These are phyloP conservation scores for Coryphaenoides rupestris DNA, from an alignment of 2,113 vertebrate species.

Conservation along the genomic window DNA sequence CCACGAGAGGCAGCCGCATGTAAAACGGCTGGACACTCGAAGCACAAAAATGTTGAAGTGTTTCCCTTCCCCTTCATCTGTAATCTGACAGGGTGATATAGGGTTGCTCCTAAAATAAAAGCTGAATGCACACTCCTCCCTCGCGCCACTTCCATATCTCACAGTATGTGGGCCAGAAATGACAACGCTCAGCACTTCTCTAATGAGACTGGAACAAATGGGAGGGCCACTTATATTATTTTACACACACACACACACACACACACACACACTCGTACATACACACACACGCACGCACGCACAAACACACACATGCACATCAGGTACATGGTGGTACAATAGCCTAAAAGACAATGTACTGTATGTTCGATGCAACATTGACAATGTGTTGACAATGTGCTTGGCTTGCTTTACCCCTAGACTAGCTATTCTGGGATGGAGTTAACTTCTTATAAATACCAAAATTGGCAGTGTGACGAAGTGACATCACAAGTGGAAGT, in stretches of 20 bases:
- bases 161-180: constrained; percentile 54
- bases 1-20: constrained; percentile 6
- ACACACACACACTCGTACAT: constrained; percentile 20
- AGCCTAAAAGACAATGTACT: background rate
- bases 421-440: too few species aligned
- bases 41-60: constrained; percentile 26
- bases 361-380: too few species aligned
- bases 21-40: constrained; percentile 25
- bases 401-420: too few species aligned
- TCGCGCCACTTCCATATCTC: constrained; percentile 56
- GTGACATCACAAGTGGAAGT: too few species aligned
- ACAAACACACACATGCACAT: constrained; percentile 11
- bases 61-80: constrained; percentile 34
- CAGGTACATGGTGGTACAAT: too few species aligned
- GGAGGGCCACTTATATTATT: constrained; percentile 44
- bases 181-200: constrained; percentile 59
- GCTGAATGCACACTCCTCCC: constrained; percentile 59
- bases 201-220: constrained; percentile 60
- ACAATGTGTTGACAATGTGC: too few species aligned
- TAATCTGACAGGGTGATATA: constrained; percentile 56
- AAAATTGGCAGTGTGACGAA: too few species aligned
- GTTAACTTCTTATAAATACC: too few species aligned
- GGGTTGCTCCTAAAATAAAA: constrained; percentile 58
- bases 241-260: constrained; percentile 18
- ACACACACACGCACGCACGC: constrained; percentile 19